Evolutionary conservation across 2,113 vertebrate genomes (phyloP).

Genomic region (Rhea americana): DNA sequence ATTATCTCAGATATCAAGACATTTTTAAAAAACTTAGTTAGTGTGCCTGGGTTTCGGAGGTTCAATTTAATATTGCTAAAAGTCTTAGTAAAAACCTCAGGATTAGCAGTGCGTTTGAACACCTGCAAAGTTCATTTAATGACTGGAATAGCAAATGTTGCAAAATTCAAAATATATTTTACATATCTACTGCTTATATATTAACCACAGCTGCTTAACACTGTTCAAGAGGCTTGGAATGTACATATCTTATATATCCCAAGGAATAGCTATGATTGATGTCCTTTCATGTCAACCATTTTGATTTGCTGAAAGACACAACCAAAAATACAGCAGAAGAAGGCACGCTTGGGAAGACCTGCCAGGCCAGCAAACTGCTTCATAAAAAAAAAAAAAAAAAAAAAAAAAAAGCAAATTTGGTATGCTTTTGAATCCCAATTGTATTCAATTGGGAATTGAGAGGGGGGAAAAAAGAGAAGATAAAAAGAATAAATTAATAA

Average conservation of each 20-base stretch:
- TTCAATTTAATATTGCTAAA: constrained; percentile 72
- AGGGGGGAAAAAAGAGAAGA: neutral
- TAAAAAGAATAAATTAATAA: neutral
- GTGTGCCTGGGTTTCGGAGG: constrained; percentile 50
- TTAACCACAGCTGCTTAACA: constrained; percentile 73
- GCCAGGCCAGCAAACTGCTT: constrained; percentile 25
- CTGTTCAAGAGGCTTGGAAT: constrained; percentile 59
- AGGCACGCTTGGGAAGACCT: constrained; percentile 21
- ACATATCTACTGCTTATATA: constrained; percentile 71
- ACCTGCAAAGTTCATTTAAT: constrained; percentile 81
- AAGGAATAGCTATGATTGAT: constrained; percentile 69
- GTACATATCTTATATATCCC: constrained; percentile 63
- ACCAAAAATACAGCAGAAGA: constrained; percentile 30
- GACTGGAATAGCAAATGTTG: constrained; percentile 72
- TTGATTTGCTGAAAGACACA: constrained; percentile 68
- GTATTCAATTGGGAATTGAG: neutral
- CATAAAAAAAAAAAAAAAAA: neutral
- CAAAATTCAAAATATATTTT: constrained; percentile 75
- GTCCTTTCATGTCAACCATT: constrained; percentile 59
- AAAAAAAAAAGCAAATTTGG: neutral
- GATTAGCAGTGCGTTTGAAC: constrained; percentile 76
- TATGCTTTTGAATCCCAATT: neutral
- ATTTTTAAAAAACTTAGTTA: constrained; percentile 34
- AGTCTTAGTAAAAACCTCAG: constrained; percentile 62
- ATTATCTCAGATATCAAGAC: constrained; percentile 48